These are phyloP conservation scores for Stichopus chloronotus DNA, from an alignment of 35 echinoderm and acorn worm genomes.

Conservation along the genomic window DNA sequence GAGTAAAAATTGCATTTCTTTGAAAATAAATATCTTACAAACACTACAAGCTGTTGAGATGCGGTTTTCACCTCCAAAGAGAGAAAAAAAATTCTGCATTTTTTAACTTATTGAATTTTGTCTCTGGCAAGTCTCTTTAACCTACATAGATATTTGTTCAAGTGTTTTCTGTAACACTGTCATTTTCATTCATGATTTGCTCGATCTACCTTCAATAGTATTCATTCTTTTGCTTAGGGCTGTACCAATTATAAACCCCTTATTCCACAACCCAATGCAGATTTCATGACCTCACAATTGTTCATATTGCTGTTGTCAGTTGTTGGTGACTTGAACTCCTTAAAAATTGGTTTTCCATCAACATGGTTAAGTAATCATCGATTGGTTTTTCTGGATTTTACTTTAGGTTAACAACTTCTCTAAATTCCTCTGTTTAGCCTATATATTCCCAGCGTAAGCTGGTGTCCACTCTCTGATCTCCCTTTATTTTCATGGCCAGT, in stretches of 20 bases:
- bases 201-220: neutral
- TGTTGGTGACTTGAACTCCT: slow-evolving; percentile 1
- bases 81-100: too few relatives aligned
- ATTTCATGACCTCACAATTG: slow-evolving; percentile 15
- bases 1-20: too few relatives aligned
- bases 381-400: neutral
- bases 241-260: too few relatives aligned
- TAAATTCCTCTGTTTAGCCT: slow-evolving; percentile 9
- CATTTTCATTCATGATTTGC: neutral
- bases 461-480: slow-evolving; percentile 6
- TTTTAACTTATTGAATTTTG: too few relatives aligned
- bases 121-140: neutral
- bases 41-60: too few relatives aligned
- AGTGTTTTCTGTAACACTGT: neutral
- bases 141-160: neutral
- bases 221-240: neutral
- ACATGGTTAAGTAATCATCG: too few relatives aligned
- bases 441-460: neutral
- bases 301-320: neutral
- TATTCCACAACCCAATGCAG: neutral
- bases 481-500: neutral
- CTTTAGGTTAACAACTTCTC: neutral
- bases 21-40: neutral
- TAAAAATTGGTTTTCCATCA: slow-evolving; percentile 1
- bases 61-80: too few relatives aligned